These are phyloP conservation scores for Seriola quinqueradiata DNA, from an alignment of 2,113 vertebrate genomes.

Conservation along the genomic window DNA sequence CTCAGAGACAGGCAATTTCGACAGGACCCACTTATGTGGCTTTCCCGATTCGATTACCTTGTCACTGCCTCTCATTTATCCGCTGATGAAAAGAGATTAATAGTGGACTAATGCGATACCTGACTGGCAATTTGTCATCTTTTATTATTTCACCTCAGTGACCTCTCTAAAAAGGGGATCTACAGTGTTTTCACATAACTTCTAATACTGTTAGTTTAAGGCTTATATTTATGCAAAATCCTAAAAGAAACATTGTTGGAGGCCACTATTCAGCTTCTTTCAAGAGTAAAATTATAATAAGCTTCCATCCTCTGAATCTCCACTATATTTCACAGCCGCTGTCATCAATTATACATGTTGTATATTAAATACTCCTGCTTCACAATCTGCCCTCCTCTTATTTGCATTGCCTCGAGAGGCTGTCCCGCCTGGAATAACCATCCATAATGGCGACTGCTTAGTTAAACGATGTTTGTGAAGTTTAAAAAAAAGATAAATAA, in stretches of 20 bases:
- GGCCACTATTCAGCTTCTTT: background rate
- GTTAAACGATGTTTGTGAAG: conserved; percentile 46
- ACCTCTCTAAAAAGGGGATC: background rate
- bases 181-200: background rate
- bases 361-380: conserved; percentile 71
- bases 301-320: conserved; percentile 28
- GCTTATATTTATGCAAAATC: background rate
- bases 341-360: conserved; percentile 77
- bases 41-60: conserved; percentile 55
- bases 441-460: conserved; percentile 45
- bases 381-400: conserved; percentile 47
- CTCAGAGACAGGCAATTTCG: conserved; percentile 46
- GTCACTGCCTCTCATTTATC: conserved; percentile 49
- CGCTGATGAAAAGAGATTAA: conserved; percentile 47
- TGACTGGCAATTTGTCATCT: conserved; percentile 11
- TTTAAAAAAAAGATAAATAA: conserved; percentile 52
- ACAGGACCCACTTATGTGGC: conserved; percentile 65
- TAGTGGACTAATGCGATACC: background rate
- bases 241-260: background rate
- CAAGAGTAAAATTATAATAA: conserved; percentile 55
- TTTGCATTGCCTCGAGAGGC: conserved; percentile 72
- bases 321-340: conserved; percentile 41
- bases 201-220: background rate
- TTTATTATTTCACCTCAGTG: conserved; percentile 24
- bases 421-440: conserved; percentile 58